phyloP scores from a whole-genome alignment of 2,113 vertebrate species.

The Corythornis cristatus region DNA sequence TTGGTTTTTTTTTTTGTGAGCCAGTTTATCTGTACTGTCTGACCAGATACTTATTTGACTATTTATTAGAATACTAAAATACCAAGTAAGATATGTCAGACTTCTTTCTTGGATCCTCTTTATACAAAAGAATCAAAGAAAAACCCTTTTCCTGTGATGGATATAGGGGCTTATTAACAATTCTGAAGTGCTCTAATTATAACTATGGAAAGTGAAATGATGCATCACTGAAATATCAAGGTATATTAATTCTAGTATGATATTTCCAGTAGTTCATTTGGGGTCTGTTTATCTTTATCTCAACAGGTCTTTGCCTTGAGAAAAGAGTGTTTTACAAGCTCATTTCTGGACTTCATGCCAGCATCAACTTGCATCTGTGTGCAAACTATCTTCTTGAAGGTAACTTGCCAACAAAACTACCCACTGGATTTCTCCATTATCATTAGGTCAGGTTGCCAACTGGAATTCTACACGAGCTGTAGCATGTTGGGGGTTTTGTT shows the following conservation, averaged over 20 bases:
- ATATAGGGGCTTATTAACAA: not conserved
- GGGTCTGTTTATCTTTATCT: not conserved
- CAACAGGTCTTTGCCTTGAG: conserved; percentile 91
- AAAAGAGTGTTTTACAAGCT: conserved; percentile 96
- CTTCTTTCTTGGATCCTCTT: not conserved
- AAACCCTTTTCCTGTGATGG: not conserved
- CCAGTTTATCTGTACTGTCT: not conserved
- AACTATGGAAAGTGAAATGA: not conserved
- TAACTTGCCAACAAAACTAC: conserved; percentile 54
- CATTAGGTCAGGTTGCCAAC: not conserved
- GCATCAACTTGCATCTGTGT: conserved; percentile 95
- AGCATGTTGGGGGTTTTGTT: not conserved
- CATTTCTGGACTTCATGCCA: conserved; percentile 96
- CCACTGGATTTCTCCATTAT: not conserved
- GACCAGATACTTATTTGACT: not conserved
- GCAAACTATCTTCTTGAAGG: conserved; percentile 92
- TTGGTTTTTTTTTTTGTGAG: not conserved
- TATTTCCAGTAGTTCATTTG: not conserved
- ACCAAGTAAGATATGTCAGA: not conserved
- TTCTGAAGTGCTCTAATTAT: not conserved
- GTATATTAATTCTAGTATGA: not conserved
- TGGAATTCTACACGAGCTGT: not conserved
- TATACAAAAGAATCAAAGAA: not conserved
- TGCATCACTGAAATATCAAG: not conserved
- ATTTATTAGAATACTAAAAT: not conserved